Evolutionary conservation across 2,113 vertebrate species (phyloP).

Genomic region (Ranitomeya variabilis): DNA sequence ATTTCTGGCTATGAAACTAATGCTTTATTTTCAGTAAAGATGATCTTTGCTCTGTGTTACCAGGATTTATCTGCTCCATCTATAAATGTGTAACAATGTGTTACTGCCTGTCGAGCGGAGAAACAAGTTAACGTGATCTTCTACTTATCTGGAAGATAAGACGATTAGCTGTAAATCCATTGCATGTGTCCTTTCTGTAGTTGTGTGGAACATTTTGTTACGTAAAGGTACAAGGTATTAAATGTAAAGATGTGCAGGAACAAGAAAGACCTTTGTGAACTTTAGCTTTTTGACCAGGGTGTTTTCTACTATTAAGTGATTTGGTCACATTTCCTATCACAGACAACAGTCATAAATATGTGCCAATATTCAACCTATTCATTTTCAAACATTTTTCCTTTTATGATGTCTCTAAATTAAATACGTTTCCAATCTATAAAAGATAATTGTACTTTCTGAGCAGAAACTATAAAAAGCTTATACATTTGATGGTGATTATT

Average conservation of each 20-base stretch:
- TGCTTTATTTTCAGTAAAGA: not conserved
- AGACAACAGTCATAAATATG: not conserved
- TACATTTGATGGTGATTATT: too few species aligned
- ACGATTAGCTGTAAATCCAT: constrained; percentile 11
- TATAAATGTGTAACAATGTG: constrained; percentile 44
- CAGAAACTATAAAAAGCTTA: too few species aligned
- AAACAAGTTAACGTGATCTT: constrained; percentile 45
- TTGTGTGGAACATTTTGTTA: constrained; percentile 12
- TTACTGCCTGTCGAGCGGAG: constrained; percentile 24
- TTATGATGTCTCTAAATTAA: not conserved
- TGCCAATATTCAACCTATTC: not conserved
- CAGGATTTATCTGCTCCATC: constrained; percentile 21
- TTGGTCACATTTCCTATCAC: not conserved
- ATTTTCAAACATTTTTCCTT: not conserved
- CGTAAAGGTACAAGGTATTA: constrained; percentile 41
- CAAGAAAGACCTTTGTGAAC: not conserved
- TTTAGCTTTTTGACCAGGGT: not conserved
- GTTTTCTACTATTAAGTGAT: not conserved
- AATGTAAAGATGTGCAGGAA: not conserved
- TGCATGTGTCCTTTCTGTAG: constrained; percentile 4
- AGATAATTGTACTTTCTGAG: too few species aligned
- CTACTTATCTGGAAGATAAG: constrained; percentile 46
- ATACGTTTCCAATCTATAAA: too few species aligned
- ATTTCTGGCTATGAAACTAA: not conserved
- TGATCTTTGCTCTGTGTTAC: constrained; percentile 51